Evolutionary conservation across 2,113 vertebrate species (phyloP).

Genomic region (Prolemur simus): DNA sequence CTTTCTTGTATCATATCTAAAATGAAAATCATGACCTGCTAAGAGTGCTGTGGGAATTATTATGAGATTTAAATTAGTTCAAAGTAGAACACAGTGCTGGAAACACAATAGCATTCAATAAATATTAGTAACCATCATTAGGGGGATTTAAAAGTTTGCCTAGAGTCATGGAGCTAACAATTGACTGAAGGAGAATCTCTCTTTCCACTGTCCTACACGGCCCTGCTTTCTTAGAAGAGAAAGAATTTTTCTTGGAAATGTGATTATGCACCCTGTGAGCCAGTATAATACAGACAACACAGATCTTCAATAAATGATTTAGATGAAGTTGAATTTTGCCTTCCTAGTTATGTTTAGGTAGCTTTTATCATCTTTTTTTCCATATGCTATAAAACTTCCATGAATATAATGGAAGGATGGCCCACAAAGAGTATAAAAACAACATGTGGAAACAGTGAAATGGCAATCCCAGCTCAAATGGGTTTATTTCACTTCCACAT

Average conservation of each 20-base stretch:
- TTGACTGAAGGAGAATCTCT: background rate
- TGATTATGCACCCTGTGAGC: background rate
- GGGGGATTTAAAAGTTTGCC: background rate
- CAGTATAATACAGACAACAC: background rate
- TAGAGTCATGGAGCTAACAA: background rate
- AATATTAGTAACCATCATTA: background rate
- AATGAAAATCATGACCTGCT: background rate
- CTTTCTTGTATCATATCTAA: background rate
- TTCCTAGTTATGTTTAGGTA: background rate
- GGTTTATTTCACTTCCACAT: background rate
- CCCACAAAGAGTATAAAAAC: background rate
- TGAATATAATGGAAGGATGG: background rate
- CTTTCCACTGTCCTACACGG: background rate
- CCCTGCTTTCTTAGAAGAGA: background rate
- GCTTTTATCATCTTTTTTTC: background rate
- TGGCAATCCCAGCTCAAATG: background rate
- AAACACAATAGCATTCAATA: background rate
- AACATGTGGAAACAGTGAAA: background rate
- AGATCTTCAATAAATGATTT: background rate
- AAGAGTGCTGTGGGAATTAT: background rate
- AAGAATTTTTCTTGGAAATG: background rate
- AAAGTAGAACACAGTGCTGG: background rate
- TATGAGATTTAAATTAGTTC: background rate
- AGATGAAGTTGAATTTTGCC: background rate
- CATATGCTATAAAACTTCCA: background rate